phyloP scores from a whole-genome alignment of 2,113 vertebrate genomes.

The Pelecanus crispus region DNA sequence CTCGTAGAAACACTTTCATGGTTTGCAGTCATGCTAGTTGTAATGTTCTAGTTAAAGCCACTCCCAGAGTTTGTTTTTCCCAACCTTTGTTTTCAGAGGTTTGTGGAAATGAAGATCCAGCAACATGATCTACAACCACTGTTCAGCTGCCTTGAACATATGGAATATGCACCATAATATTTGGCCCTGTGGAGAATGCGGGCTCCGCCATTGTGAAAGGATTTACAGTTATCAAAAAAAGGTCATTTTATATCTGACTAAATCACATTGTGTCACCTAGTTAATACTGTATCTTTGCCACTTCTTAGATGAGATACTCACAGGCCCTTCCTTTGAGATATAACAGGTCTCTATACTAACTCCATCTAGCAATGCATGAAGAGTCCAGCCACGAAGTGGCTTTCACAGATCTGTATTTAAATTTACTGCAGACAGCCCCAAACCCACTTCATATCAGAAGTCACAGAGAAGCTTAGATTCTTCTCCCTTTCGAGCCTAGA shows the following conservation, averaged over 20 bases:
- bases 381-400: neutral
- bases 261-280: neutral
- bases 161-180: neutral
- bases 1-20: neutral
- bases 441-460: neutral
- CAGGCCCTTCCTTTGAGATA: neutral
- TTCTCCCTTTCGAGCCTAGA: neutral
- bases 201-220: neutral
- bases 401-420: neutral
- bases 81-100: neutral
- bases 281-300: neutral
- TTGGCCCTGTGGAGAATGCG: accelerated
- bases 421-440: neutral
- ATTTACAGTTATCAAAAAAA: neutral
- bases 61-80: neutral
- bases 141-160: neutral
- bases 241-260: neutral
- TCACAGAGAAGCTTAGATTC: neutral
- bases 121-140: neutral
- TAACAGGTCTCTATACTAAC: neutral
- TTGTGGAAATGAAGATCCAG: neutral
- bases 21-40: neutral
- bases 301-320: neutral
- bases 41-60: neutral
- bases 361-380: neutral